Base-by-base conservation (phyloP, 2,113 vertebrate genomes). In the Panurus biarmicus region DNA sequence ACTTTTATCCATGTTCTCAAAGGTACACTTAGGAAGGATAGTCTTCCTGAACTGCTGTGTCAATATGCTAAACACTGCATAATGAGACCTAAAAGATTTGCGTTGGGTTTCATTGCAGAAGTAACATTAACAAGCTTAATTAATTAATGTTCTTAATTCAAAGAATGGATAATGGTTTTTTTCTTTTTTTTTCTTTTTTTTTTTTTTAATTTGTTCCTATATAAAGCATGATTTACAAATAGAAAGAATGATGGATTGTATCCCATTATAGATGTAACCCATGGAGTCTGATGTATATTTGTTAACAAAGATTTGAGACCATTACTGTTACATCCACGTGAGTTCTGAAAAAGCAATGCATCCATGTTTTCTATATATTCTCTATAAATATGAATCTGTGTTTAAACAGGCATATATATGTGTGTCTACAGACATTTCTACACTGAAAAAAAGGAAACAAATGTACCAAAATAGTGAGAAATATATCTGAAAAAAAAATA, bases 51-150 rank as follows among this genome's bases (percentile, higher is more conserved):
- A 58, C 16, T 69, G 42, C 18, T 50, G 1, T 31, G 14, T 17
- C 40, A 40, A 14, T 66, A 5, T 14, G 7, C 23, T 71, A 26
- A 83, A n/a, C 7, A 38, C 11, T 0, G 0, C 21, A 29, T 35
- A 60, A 72, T 35, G 31, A 89, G 14, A 85, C 10, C 8, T 38
- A 53, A 54, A 75, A 44, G 4, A 20, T 31, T 74, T 31, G 7
- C 2, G 14, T 11, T 70, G n/a, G 13, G 8, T 21, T 93, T 90
- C 93, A 10, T 20, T 6, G 1, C 47, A 76, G 54, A 79, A 9
- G 10, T 65, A 82, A 69, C 38, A 57, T 53, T 56, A 79, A n/a
- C n/a, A n/a, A n/a, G n/a, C n/a, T n/a, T n/a, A n/a, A n/a, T n/a
- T n/a, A n/a, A n/a, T n/a, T n/a, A n/a, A n/a, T n/a, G n/a, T 57